Evolutionary conservation across 2,888 invertebrate species (phyloP).

Genomic region (Drosophila formosana): DNA sequence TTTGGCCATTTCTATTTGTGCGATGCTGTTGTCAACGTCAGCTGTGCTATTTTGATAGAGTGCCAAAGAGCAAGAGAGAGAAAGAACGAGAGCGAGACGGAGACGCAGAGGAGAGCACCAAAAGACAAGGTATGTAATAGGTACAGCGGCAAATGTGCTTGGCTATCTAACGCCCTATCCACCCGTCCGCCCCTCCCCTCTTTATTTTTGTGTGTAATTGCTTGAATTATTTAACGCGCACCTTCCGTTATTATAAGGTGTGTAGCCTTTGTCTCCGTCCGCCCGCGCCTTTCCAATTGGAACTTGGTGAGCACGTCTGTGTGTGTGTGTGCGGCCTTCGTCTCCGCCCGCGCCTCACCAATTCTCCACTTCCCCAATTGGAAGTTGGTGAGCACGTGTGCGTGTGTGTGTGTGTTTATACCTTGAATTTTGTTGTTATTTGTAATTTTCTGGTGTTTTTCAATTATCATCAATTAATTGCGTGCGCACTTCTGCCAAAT

Average conservation of each 20-base stretch:
- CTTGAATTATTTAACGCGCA: slow-evolving; percentile 50
- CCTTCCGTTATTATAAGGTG: slow-evolving; percentile 38
- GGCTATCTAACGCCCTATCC: slow-evolving; percentile 12
- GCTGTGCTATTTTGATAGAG: slow-evolving; percentile 47
- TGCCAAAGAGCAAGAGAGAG: slow-evolving; percentile 5
- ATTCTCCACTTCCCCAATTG: not conserved
- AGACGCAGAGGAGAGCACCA: slow-evolving; percentile 1
- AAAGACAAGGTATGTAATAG: slow-evolving; percentile 30
- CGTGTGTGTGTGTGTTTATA: not conserved
- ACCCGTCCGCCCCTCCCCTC: not conserved
- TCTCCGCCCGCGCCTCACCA: not conserved
- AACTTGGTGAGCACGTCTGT: not conserved
- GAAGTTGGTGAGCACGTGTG: not conserved
- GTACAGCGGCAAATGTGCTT: slow-evolving; percentile 38
- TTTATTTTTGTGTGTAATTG: slow-evolving; percentile 21
- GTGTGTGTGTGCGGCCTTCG: slow-evolving; percentile 1
- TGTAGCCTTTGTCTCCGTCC: slow-evolving; percentile 8
- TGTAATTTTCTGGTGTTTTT: not conserved
- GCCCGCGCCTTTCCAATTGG: not conserved
- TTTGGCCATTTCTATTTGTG: slow-evolving; percentile 27
- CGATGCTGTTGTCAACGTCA: slow-evolving; percentile 61
- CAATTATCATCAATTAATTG: slow-evolving; percentile 13
- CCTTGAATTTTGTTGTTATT: slow-evolving; percentile 8
- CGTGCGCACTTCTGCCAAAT: slow-evolving; percentile 29
- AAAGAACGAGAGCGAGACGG: slow-evolving; percentile 11